Conservation (phyloP, 2,888 invertebrate species). For the Molorchus minor region DNA sequence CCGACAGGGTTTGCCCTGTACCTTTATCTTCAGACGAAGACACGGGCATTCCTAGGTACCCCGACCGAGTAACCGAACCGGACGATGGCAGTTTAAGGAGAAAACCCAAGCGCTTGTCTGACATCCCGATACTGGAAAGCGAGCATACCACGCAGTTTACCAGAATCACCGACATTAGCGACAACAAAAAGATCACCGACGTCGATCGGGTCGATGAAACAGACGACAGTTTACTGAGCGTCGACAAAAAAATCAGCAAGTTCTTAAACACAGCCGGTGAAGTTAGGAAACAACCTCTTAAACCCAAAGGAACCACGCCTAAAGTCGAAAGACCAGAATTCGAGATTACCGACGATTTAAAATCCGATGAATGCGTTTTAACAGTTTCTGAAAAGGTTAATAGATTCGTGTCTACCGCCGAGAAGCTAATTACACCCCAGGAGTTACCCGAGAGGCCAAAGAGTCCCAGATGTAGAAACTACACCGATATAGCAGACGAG, state of each 20-base stretch:
- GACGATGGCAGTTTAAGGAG: conserved; percentile 69
- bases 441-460: conserved; percentile 52
- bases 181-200: conserved; percentile 52
- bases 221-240: conserved; percentile 67
- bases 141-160: conserved; percentile 69
- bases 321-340: conserved; percentile 64
- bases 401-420: conserved; percentile 70
- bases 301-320: conserved; percentile 56
- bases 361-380: conserved; percentile 70
- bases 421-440: conserved; percentile 51
- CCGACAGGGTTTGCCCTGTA: conserved; percentile 75
- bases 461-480: conserved; percentile 52
- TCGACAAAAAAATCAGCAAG: conserved; percentile 67
- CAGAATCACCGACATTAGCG: conserved; percentile 53
- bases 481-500: conserved; percentile 58
- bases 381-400: conserved; percentile 76
- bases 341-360: conserved; percentile 66
- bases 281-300: conserved; percentile 49
- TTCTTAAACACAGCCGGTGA: conserved; percentile 60
- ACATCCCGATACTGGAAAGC: conserved; percentile 68
- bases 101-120: conserved; percentile 60
- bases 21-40: conserved; percentile 68
- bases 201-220: conserved; percentile 60
- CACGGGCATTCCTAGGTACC: conserved; percentile 73
- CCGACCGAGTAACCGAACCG: conserved; percentile 79